Base-by-base conservation (phyloP, 2,888 invertebrate genomes). In the Saturnia pavonia region DNA sequence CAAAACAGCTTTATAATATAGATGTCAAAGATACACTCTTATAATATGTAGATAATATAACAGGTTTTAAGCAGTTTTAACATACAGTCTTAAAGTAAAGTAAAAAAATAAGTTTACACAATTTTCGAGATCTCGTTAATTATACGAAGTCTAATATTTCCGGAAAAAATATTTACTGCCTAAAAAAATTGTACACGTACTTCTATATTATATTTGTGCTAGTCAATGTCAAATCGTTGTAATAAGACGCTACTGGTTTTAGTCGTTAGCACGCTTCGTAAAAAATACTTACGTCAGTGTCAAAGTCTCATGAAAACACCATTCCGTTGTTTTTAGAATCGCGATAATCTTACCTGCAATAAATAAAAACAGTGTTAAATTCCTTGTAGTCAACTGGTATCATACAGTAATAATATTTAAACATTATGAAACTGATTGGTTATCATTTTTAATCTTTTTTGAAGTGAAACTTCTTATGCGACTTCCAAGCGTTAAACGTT, bases 271-370 rank as follows among this genome's bases (percentile, higher is more conserved):
- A 27, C 25, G 54, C 22, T 40, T 8, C 74, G 81, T 82, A 87
- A 87, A 87, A 87, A 86, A 78, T 76, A 75, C 78, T 89, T 86
- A 88, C 89, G 89, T 87, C 87, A 89, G 88, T 88, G 88, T 81
- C 82, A 85, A 84, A 84, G 81, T 85, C 79, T 81, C 71, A 74
- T 74, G 80, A 79, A 80, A 77, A 78, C 75, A 72, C 69, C 72
- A 68, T 73, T 63, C 69, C 66, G 67, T 34, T 60, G 54, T 57
- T 72, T 69, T 70, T 74, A 70, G 63, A 72, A 51, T 51, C 19
- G 25, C 57, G 57, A 60, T 65, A 19, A 40, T 22, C 65, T 34
- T 65, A 65, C 65, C 65, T 65, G 65, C 7, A 65, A 65, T 25
- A 65, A 65, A 65, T 40, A 40, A 65, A 65, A 34, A n/a, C 8